phyloP scores from a whole-genome alignment of 1,140 invertebrate genomes.

The Latrodectus geometricus region DNA sequence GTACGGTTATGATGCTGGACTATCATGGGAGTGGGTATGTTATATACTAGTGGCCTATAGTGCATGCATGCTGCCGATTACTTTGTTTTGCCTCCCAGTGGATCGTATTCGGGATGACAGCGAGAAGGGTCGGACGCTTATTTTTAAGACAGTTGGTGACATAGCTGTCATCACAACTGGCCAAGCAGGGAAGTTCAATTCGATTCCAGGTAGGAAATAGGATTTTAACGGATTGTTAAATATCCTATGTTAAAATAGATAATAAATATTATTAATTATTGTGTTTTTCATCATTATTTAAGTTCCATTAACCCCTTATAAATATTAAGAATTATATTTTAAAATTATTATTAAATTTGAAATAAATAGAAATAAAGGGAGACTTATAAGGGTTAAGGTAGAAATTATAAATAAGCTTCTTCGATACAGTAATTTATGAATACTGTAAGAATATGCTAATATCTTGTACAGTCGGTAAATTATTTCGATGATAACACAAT shows the following conservation, averaged over 20 bases:
- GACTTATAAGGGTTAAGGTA: too few relatives aligned
- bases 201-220: conserved; percentile 34
- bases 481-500: too few relatives aligned
- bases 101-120: conserved; percentile 58
- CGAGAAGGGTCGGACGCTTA: neutral
- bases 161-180: conserved; percentile 47
- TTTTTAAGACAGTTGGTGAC: conserved; percentile 53
- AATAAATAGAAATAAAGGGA: too few relatives aligned
- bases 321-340: too few relatives aligned
- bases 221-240: neutral
- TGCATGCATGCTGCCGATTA: conserved; percentile 62
- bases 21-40: conserved; percentile 61
- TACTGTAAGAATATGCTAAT: too few relatives aligned
- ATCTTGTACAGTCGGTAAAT: too few relatives aligned
- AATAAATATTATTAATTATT: too few relatives aligned
- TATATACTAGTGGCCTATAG: conserved; percentile 60
- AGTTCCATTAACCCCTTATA: too few relatives aligned
- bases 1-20: conserved; percentile 62
- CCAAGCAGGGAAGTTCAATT: conserved; percentile 44
- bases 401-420: too few relatives aligned
- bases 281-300: too few relatives aligned
- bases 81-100: conserved; percentile 63
- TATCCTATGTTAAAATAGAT: neutral
- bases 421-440: too few relatives aligned
- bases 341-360: too few relatives aligned